Conservation (phyloP, 2,888 invertebrate species). For the Halocaridina rubra region DNA sequence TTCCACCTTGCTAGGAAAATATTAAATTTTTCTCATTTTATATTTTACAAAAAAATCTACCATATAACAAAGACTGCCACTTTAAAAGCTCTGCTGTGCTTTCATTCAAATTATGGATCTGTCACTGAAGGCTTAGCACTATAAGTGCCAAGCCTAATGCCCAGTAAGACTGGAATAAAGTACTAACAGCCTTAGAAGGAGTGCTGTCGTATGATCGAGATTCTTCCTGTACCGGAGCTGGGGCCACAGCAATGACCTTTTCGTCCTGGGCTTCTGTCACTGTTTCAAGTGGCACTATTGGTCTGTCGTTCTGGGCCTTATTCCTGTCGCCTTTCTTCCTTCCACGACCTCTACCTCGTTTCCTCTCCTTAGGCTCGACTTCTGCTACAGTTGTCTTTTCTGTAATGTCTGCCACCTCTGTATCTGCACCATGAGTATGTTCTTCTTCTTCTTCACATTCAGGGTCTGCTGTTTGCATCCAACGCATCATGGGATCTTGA, state of each 20-base stretch:
- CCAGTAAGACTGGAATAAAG: constrained; percentile 26
- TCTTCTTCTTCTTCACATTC: constrained; percentile 26
- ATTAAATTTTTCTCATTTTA: too few species aligned
- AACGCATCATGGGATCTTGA: constrained; percentile 39
- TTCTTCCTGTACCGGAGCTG: constrained; percentile 37
- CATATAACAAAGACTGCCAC: too few species aligned
- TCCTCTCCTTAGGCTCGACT: neutral
- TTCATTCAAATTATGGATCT: too few species aligned
- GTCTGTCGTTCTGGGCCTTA: constrained; percentile 37
- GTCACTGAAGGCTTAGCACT: too few species aligned
- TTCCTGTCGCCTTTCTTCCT: constrained; percentile 20
- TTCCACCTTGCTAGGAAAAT: too few species aligned
- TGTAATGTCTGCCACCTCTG: neutral
- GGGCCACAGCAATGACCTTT: neutral
- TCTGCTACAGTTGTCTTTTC: neutral
- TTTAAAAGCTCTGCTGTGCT: too few species aligned
- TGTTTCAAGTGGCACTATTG: constrained; percentile 6
- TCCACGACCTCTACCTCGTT: neutral
- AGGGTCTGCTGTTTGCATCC: constrained; percentile 47
- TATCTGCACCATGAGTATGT: neutral
- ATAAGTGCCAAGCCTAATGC: neutral
- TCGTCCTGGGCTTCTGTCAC: neutral
- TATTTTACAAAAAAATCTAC: too few species aligned
- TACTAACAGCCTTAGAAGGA: neutral
- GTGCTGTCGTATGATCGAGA: constrained; percentile 30